These are phyloP conservation scores for Syngnathoides biaculeatus DNA, from an alignment of 2,113 vertebrate genomes.

Conservation along the genomic window DNA sequence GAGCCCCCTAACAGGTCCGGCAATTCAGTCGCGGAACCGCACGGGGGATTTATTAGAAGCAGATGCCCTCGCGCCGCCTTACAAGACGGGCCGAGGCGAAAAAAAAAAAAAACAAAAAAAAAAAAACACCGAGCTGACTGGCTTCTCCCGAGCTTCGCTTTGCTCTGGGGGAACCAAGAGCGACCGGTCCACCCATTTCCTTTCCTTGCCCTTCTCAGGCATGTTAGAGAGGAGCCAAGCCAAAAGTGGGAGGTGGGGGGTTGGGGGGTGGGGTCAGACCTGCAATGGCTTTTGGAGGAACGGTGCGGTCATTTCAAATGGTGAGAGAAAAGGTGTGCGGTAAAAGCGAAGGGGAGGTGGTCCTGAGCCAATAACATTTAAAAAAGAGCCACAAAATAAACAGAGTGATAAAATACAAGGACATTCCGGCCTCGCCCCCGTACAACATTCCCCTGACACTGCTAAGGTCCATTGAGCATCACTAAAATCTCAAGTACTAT, in stretches of 20 bases:
- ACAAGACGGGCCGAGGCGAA: slow-evolving; percentile 64
- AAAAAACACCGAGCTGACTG: slow-evolving; percentile 67
- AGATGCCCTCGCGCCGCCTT: slow-evolving; percentile 72
- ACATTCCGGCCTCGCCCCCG: slow-evolving; percentile 11
- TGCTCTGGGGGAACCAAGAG: slow-evolving; percentile 67
- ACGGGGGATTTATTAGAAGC: slow-evolving; percentile 75
- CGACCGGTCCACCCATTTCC: slow-evolving; percentile 88
- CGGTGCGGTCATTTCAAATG: slow-evolving; percentile 66
- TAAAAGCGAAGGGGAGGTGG: slow-evolving; percentile 50
- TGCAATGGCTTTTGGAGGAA: slow-evolving; percentile 74
- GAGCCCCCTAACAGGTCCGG: slow-evolving; percentile 62
- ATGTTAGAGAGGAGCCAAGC: slow-evolving; percentile 80
- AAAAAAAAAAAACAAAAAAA: slow-evolving; percentile 41
- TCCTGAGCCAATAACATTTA: slow-evolving; percentile 57
- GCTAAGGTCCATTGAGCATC: slow-evolving; percentile 4
- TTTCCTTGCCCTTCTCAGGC: slow-evolving; percentile 91
- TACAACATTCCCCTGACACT: slow-evolving; percentile 46
- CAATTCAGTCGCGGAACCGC: slow-evolving; percentile 63
- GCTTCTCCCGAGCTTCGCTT: slow-evolving; percentile 63
- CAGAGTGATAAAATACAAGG: slow-evolving; percentile 49
- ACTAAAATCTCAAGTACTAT: neutral
- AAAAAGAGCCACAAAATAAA: slow-evolving; percentile 69
- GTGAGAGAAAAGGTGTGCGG: slow-evolving; percentile 57
- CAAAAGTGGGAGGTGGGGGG: slow-evolving; percentile 65
- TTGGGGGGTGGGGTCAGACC: slow-evolving; percentile 53